Evolutionary conservation across 2,113 vertebrate genomes (phyloP).

Genomic region (Beaufortia kweichowensis): DNA sequence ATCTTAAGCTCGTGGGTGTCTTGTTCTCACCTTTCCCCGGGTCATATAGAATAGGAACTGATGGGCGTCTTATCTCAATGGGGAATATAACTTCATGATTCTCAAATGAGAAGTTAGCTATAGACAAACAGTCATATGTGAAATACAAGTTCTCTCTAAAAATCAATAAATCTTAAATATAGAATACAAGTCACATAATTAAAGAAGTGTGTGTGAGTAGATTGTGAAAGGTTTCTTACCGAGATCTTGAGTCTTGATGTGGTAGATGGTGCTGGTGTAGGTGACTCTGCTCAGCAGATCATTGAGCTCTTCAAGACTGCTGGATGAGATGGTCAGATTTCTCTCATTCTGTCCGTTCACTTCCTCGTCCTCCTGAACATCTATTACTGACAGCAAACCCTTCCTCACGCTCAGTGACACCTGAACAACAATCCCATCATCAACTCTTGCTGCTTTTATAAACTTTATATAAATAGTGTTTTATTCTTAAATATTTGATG

Average conservation of each 20-base stretch:
- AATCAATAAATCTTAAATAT: no score
- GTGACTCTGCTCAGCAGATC: conserved; percentile 63
- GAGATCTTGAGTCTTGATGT: conserved; percentile 61
- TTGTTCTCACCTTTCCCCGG: conserved; percentile 60
- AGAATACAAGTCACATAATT: no score
- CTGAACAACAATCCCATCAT: conserved; percentile 45
- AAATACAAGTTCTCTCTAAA: neutral
- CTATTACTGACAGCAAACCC: conserved; percentile 62
- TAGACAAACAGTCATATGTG: neutral
- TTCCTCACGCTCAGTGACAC: conserved; percentile 65
- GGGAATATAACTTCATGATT: conserved; percentile 67
- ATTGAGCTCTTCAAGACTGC: conserved; percentile 59
- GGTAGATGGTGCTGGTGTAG: conserved; percentile 71
- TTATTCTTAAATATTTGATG: no score
- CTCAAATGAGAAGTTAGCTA: conserved; percentile 63
- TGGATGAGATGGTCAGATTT: conserved; percentile 61
- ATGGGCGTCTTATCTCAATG: conserved; percentile 64
- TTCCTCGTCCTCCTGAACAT: conserved; percentile 36
- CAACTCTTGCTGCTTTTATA: neutral
- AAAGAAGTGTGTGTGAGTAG: no score
- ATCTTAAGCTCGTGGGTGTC: no score
- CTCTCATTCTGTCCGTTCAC: conserved; percentile 61
- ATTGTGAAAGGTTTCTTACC: conserved; percentile 63
- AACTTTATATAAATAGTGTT: no score
- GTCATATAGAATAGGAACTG: conserved; percentile 68